Evolutionary conservation across 2,113 vertebrate genomes (phyloP), one percentile per base, ranked within the genome.

Genomic region (Marmota monax): DNA sequence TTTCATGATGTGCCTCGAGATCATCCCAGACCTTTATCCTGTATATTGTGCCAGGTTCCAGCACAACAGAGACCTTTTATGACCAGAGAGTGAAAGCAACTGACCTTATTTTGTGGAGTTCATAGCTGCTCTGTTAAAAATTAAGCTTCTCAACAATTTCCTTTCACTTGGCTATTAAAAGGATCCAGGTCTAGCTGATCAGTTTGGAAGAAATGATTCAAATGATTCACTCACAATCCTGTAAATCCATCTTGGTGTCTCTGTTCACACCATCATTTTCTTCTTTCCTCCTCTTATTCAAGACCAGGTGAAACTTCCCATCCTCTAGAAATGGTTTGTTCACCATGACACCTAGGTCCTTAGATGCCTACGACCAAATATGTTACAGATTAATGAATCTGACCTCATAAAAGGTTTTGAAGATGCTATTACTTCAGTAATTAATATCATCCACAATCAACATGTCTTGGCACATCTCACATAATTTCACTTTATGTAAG

Each of bases 21-120:
- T 39, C 39, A 53, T 1, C 93, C 90, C 95, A 95, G 97, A 97
- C 96, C 97, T 98, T 96, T 65, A 85, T 39, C 63, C 0, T 29
- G 0, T 4, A 37, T 0, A 7, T 27, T 20, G 1, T 63, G 90
- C 96, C 95, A 95, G 69, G 34, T 94, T 79, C 78, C 0, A 91
- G 32, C 85, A 63, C 56, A 91, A 79, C 29, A 94, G 79, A 93
- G 92, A 17, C 69, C 91, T 97, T 95, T 96, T 37, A 92, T 74
- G 73, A 93, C 70, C 93, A 67, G n/a, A 92, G 53, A 84, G 8
- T 34, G 25, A 67, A 97, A 97, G 87, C 89, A 95, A 76, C 9
- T 96, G 92, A 91, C 92, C 88, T 97, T 77, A 90, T 80, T 16
- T 16, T 23, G 23, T 84, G 96, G 96, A 53, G 39, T 0, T 72